phyloP scores from a whole-genome alignment of 1,140 invertebrate genomes.

The Cyphomyrmex costatus region DNA sequence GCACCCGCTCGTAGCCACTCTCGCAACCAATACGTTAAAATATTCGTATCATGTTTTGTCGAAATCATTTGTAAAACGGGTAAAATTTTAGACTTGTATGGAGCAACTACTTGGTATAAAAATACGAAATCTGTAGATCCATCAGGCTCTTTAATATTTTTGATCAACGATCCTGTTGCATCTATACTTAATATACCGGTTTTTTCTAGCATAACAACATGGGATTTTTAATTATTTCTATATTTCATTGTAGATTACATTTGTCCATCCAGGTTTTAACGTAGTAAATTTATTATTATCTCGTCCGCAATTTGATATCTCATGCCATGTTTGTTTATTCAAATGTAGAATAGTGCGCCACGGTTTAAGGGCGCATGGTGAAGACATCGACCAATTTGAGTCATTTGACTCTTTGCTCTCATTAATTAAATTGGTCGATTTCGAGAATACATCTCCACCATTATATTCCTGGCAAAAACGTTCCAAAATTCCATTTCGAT shows the following conservation, averaged over 20 bases:
- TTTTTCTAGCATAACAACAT: neutral
- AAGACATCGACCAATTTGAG: constrained; percentile 15
- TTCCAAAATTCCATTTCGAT: too few species aligned
- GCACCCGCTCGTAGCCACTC: neutral
- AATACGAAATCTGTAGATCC: neutral
- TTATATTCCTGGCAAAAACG: too few species aligned
- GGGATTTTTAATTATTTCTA: constrained; percentile 10
- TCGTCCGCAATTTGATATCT: neutral
- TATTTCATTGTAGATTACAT: constrained; percentile 60
- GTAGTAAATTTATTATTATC: neutral
- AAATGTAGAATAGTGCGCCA: constrained; percentile 2
- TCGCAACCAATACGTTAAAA: constrained; percentile 4
- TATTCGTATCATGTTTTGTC: neutral
- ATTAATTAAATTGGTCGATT: too few species aligned
- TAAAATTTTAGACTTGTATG: too few species aligned
- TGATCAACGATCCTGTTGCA: constrained; percentile 4
- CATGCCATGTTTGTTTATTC: neutral
- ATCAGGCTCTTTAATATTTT: neutral
- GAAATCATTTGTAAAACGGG: constrained; percentile 17
- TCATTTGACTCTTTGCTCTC: neutral
- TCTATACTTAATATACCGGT: constrained; percentile 2
- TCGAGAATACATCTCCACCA: too few species aligned
- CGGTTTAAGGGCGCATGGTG: neutral
- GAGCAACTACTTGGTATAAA: neutral
- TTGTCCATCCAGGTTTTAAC: constrained; percentile 14